Base-by-base conservation (phyloP, 2,797 vertebrate species). In the Diplodus sargus region DNA sequence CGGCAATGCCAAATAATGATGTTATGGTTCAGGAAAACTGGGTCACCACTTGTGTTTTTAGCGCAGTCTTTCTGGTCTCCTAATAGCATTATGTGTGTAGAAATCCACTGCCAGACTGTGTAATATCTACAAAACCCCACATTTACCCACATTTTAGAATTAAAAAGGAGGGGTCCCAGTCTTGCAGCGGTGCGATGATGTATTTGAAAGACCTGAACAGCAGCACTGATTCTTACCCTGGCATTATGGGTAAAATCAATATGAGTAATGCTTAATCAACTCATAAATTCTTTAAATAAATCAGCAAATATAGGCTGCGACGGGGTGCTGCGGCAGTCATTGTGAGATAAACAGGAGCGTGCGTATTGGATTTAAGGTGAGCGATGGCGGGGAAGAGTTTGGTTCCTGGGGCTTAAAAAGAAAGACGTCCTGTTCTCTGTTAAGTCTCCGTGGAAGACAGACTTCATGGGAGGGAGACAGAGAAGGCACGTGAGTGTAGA, bases 31-130 rank as follows among this genome's bases (percentile, higher is more conserved):
- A 66, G 65, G 70, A 78, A 90, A 93, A 89, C 82, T 91, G 85
- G 90, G 91, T 93, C 91, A 93, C 61, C 85, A 60, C 70, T 82
- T 76, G 78, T 86, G 75, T 86, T 87, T 85, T 81, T 75, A 81
- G 66, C 77, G 79, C 81, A 78, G 82, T 86, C 77, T 83, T 77
- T 84, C 70, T 65, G 73, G 76, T 79, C 30, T 72, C 69, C 69
- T 82, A 76, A 89, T 70, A 76, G 70, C 70, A 78, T 87, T 86
- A 85, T 63, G 76, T 43, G 63, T 83, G 80, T 71, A 76, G 53
- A 83, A 78, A 83, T 78, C 61, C 68, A 48, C 66, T 61, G 70
- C 72, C 76, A 88, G 76, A 72, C 61, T 45, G 23, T 13, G 22
- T 78, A 47, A 81, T 70, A 70, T 86, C 63, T 51, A 45, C 51